Evolutionary conservation across 2,113 vertebrate genomes (phyloP).

Genomic region (Trematomus loennbergii): DNA sequence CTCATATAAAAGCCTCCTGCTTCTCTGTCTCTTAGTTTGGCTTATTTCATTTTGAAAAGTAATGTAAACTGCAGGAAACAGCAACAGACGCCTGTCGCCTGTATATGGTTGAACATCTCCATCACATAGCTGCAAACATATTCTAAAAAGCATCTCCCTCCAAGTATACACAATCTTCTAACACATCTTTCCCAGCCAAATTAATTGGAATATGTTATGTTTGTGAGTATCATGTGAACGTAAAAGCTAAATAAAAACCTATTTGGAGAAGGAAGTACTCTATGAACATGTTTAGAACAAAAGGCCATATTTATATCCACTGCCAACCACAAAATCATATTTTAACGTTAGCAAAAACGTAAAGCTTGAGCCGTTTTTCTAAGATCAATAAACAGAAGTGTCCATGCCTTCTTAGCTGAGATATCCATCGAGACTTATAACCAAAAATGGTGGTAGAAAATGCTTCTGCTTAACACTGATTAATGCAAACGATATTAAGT

Average conservation of each 20-base stretch:
- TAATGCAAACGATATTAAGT: background rate
- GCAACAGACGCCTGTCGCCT: background rate
- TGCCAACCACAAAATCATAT: no score
- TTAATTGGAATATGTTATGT: background rate
- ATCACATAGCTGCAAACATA: background rate
- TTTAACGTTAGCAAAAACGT: background rate
- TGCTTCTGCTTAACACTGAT: background rate
- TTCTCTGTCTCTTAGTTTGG: background rate
- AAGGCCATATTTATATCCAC: background rate
- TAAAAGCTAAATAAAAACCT: background rate
- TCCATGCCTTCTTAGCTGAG: background rate
- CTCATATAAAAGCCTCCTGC: slow-evolving; percentile 29
- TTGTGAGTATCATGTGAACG: background rate
- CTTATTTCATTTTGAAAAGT: slow-evolving; percentile 15
- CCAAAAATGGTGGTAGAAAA: no score
- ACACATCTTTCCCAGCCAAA: background rate
- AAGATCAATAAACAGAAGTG: no score
- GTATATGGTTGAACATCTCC: background rate
- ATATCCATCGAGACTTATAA: no score
- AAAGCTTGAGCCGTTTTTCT: background rate
- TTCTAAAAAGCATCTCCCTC: background rate
- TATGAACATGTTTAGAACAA: background rate
- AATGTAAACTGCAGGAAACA: background rate
- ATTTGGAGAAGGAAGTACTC: background rate
- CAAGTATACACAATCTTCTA: background rate